Percentiles rank a stretch among this genome's conserved stretches.
phyloP scores from a whole-genome alignment of 2,888 invertebrate species.

The Maniola hyperantus region DNA sequence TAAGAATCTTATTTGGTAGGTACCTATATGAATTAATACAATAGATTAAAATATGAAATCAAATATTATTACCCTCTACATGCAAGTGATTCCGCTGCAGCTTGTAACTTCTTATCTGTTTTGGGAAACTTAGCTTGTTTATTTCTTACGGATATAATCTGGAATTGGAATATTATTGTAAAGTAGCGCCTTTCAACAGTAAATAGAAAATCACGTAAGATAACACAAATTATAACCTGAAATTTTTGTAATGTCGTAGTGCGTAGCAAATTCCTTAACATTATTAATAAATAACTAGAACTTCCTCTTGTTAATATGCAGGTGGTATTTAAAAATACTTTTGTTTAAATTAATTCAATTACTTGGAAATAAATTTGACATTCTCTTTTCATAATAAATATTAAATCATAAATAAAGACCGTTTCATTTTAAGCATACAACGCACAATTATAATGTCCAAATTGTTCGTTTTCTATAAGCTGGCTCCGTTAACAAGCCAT shows the following conservation, averaged over 20 bases:
- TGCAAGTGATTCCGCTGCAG: constrained; percentile 85
- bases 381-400: constrained; percentile 9
- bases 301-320: neutral
- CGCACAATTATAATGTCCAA: neutral
- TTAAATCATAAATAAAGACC: constrained; percentile 14
- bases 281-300: constrained; percentile 24
- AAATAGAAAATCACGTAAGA: constrained; percentile 13
- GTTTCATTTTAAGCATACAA: constrained; percentile 10
- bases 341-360: constrained; percentile 3
- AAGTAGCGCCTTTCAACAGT: neutral
- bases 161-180: constrained; percentile 37
- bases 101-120: constrained; percentile 72
- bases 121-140: constrained; percentile 66
- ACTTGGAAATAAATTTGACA: constrained; percentile 14
- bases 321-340: neutral
- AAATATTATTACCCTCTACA: constrained; percentile 85
- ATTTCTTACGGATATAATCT: constrained; percentile 59
- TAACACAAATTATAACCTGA: constrained; percentile 56
- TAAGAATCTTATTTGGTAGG: neutral
- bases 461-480: neutral
- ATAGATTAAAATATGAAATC: neutral
- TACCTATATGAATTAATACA: too few relatives aligned
- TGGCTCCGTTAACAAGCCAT: neutral
- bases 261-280: constrained; percentile 53
- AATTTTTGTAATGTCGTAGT: constrained; percentile 53